Evolutionary conservation across 1,140 invertebrate species (phyloP), one percentile per base, ranked within the genome.

Genomic region (Coptotermes formosanus): DNA sequence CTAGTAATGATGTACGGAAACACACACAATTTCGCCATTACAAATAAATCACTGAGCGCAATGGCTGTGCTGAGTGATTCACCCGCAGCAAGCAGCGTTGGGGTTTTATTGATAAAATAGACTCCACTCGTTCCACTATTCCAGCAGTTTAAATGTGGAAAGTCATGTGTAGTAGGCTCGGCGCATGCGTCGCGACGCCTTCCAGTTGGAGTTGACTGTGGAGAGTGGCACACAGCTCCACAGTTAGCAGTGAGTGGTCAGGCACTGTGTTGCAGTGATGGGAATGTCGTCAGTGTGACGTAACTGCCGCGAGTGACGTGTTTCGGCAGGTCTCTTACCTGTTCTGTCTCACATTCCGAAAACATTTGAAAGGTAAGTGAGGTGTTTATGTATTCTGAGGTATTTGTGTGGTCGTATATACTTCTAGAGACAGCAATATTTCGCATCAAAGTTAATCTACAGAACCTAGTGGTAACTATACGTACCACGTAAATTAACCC

Each of bases 91-190:
- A 75, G 64, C n/a, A 30, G 25, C 8, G n/a, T 25, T 7, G n/a
- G 55, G 7, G 25, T 75, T n/a, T 75, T 75, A 75, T 75, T 75
- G 64, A 75, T 75, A 75, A 75, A 75, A 75, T 30, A 64, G 52
- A 75, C 64, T 75, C 64, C 6, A 30, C 64, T 75, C 64, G n/a
- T 16, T 75, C 64, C 25, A 11, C 64, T 25, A 11, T 14, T 38
- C 59, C 64, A n/a, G n/a, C 14, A 55, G n/a, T 75, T 75, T 75
- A 30, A 75, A 75, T 75, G n/a, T n/a, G 64, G n/a, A 75, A 75
- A 75, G 64, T 75, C 64, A 75, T 75, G 64, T 75, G 64, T 75
- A 75, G 25, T 16, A 21, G 52, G 64, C 9, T 75, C 0, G 64
- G n/a, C 64, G 64, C 64, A 75, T 75, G 64, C 64, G 64, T 75